Conservation (phyloP, 2,797 vertebrate species). For the Amniataba percoides region DNA sequence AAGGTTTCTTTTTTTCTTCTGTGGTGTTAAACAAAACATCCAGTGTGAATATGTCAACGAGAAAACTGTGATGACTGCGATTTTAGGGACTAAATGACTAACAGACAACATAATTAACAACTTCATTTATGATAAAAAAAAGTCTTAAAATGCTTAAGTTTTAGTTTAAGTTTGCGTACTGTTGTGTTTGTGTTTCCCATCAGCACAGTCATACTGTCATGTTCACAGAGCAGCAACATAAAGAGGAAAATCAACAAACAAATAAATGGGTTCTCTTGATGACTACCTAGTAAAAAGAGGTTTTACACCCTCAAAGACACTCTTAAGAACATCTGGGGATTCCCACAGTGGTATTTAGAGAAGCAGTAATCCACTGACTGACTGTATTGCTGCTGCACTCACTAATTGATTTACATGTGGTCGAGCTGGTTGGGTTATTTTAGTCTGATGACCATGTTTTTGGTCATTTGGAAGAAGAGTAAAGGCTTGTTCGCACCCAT, state of each 20-base stretch:
- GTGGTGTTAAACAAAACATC: too few species aligned
- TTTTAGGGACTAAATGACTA: too few species aligned
- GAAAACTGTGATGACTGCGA: too few species aligned
- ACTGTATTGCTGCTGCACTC: background rate
- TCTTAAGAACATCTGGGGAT: slow-evolving; percentile 10
- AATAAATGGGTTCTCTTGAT: background rate
- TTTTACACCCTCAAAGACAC: background rate
- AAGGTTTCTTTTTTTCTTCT: too few species aligned
- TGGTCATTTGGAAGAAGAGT: slow-evolving; percentile 24
- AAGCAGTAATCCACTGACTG: background rate
- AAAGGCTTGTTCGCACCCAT: slow-evolving; percentile 13
- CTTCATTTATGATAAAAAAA: background rate
- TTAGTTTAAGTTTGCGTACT: too few species aligned
- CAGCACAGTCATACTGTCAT: background rate
- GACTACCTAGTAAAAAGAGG: background rate
- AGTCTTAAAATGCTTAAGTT: background rate
- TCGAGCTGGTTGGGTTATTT: slow-evolving; percentile 17
- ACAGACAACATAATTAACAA: background rate
- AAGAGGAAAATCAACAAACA: background rate
- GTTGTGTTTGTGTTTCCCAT: background rate
- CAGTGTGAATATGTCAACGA: too few species aligned
- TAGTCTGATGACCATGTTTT: slow-evolving; percentile 4
- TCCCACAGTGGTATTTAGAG: background rate
- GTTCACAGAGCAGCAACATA: background rate
- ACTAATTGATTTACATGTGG: slow-evolving; percentile 21